These are phyloP conservation scores for Ascaphus truei DNA, from an alignment of 2,113 vertebrate genomes.

Conservation along the genomic window DNA sequence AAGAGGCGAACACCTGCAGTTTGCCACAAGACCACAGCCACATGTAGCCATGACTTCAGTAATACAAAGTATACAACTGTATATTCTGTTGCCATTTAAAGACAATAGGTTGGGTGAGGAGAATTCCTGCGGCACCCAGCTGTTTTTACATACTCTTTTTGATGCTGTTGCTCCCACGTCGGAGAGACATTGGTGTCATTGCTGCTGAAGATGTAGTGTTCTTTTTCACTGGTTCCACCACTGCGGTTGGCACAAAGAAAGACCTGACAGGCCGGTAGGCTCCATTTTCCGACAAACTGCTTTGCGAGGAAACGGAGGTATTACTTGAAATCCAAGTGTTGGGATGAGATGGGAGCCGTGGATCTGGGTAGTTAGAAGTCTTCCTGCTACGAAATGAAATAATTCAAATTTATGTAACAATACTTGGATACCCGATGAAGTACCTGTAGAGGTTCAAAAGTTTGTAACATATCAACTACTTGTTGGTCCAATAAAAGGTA, in stretches of 20 bases:
- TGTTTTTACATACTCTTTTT: constrained; percentile 70
- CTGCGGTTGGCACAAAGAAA: constrained; percentile 52
- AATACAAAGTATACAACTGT: no score
- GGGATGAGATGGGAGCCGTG: constrained; percentile 54
- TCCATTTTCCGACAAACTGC: constrained; percentile 52
- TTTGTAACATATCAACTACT: no score
- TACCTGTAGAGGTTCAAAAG: no score
- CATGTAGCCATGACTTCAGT: no score
- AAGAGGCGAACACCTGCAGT: no score
- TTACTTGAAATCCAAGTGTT: constrained; percentile 62
- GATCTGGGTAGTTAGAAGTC: constrained; percentile 46
- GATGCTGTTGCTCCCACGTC: constrained; percentile 54
- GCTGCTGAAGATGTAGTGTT: neutral
- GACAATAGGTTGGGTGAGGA: no score
- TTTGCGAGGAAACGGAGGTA: constrained; percentile 66
- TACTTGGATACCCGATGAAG: no score
- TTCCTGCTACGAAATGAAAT: constrained; percentile 56
- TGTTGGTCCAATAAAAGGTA: no score
- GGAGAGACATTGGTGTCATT: constrained; percentile 37
- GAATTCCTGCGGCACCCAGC: no score
- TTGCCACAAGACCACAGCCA: no score
- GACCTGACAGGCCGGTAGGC: constrained; percentile 44
- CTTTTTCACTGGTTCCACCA: constrained; percentile 38
- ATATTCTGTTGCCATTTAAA: no score
- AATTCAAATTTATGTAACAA: no score